These are phyloP conservation scores for Synergus itoensis DNA, from an alignment of 2,888 invertebrate genomes.

Conservation along the genomic window DNA sequence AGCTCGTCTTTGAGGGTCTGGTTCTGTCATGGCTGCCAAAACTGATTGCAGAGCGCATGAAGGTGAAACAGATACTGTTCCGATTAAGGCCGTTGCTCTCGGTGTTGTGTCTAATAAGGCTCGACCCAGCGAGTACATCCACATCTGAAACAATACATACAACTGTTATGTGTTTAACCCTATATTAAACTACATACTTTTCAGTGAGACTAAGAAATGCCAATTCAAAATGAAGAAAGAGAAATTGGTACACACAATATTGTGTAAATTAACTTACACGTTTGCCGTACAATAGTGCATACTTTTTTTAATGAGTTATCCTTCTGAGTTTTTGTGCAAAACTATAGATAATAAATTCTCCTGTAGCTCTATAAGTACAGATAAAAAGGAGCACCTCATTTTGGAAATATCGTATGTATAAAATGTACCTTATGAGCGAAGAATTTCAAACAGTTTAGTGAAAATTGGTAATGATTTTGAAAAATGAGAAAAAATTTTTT, in stretches of 20 bases:
- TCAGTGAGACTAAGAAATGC: too few species aligned
- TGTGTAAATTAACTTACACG: too few species aligned
- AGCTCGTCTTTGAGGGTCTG: conserved; percentile 79
- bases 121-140: conserved; percentile 82
- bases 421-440: background rate
- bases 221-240: too few species aligned
- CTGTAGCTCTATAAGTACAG: background rate
- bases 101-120: conserved; percentile 79
- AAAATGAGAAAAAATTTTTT: background rate
- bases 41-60: conserved; percentile 80
- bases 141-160: conserved; percentile 78
- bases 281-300: too few species aligned
- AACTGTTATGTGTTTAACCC: background rate
- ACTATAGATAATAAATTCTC: background rate
- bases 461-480: background rate
- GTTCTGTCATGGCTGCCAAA: conserved; percentile 80
- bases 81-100: conserved; percentile 75
- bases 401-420: background rate
- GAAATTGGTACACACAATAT: too few species aligned
- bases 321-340: background rate
- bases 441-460: too few species aligned
- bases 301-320: background rate
- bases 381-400: background rate
- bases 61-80: conserved; percentile 78
- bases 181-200: too few species aligned